These are phyloP conservation scores for Lineus longissimus DNA, from an alignment of 1,140 invertebrate species.

Conservation along the genomic window DNA sequence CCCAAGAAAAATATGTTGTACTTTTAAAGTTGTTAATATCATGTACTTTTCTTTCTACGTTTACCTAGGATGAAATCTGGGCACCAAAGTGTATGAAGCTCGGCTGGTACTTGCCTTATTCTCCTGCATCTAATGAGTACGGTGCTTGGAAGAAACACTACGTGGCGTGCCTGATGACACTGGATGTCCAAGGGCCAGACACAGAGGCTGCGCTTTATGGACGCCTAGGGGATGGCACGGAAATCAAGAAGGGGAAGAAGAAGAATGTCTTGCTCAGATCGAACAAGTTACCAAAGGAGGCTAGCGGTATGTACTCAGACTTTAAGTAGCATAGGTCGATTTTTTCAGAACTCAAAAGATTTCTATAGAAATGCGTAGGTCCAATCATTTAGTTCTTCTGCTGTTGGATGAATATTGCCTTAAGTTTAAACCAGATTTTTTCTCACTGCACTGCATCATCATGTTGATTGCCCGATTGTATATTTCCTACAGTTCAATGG, in stretches of 20 bases:
- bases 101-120: slow-evolving; percentile 34
- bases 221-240: not conserved
- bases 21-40: not conserved
- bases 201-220: not conserved
- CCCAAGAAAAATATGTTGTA: not conserved
- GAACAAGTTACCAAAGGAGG: not conserved
- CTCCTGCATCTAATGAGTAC: slow-evolving; percentile 20
- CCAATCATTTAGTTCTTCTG: no score
- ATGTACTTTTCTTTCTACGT: not conserved
- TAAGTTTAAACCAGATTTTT: no score
- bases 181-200: slow-evolving; percentile 17
- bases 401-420: no score
- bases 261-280: not conserved
- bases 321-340: not conserved
- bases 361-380: not conserved
- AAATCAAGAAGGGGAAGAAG: not conserved
- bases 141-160: slow-evolving; percentile 33
- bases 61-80: slow-evolving; percentile 27
- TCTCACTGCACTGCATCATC: no score
- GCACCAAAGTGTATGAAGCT: slow-evolving; percentile 25
- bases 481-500: no score
- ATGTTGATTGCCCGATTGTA: no score
- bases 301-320: not conserved
- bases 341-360: not conserved
- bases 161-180: slow-evolving; percentile 19